Conservation (phyloP, 2,113 vertebrate species). For the Phalacrocorax carbo region DNA sequence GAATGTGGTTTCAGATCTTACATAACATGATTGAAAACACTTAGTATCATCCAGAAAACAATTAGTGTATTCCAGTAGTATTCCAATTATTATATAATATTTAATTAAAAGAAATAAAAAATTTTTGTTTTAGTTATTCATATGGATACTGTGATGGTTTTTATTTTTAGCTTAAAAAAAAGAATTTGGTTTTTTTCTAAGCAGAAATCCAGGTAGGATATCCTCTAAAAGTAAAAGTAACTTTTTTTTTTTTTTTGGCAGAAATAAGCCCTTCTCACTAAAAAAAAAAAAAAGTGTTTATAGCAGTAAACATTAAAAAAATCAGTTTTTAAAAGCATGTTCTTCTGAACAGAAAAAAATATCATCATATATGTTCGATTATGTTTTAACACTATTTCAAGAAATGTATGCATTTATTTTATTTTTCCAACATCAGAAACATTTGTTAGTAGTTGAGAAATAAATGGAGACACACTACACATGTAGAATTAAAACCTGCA, state of each 20-base stretch:
- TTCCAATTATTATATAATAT: not conserved
- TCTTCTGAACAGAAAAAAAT: not conserved
- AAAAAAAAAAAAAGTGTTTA: not conserved
- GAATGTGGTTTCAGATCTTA: not conserved
- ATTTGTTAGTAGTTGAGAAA: not conserved
- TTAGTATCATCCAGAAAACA: not conserved
- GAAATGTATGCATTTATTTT: not conserved
- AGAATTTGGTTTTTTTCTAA: not conserved
- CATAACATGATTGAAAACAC: fast-evolving
- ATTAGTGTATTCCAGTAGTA: not conserved
- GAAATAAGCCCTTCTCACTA: not conserved
- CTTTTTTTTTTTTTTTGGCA: not conserved
- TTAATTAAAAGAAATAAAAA: not conserved
- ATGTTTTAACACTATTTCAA: not conserved
- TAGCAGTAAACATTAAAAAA: not conserved
- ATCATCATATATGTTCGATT: not conserved
- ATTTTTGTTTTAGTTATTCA: not conserved
- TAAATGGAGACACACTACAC: not conserved
- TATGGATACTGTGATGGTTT: not conserved
- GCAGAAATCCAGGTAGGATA: not conserved
- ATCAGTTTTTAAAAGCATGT: not conserved
- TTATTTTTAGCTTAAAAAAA: not conserved
- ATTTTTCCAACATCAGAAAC: not conserved
- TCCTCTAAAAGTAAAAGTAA: not conserved
- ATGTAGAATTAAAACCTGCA: too few relatives aligned